phyloP scores from a whole-genome alignment of 53 echinoderm and acorn worm species.

The Luidia sarsii region DNA sequence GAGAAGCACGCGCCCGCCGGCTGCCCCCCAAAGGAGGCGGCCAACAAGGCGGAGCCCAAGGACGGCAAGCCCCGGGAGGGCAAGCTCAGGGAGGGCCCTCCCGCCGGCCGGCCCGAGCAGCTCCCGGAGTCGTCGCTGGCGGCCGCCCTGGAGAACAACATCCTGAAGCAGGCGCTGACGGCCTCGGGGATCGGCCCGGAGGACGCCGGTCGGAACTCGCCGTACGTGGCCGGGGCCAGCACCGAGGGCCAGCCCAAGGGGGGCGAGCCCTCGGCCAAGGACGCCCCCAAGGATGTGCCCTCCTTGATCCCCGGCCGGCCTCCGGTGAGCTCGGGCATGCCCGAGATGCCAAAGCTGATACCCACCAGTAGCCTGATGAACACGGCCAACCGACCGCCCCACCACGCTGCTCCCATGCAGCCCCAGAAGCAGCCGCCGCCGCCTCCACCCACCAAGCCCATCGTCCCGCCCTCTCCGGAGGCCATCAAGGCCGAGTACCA shows the following conservation, averaged over 20 bases:
- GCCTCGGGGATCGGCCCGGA: conserved; percentile 77
- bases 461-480: conserved; percentile 53
- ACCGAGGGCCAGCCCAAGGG: conserved; percentile 47
- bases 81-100: conserved; percentile 8
- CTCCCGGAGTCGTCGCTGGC: conserved; percentile 30
- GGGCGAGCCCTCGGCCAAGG: conserved; percentile 51
- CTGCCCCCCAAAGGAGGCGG: conserved; percentile 55
- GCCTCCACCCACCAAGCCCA: conserved; percentile 53
- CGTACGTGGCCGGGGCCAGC: conserved; percentile 36
- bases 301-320: conserved; percentile 46
- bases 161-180: conserved; percentile 93
- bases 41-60: conserved; percentile 43
- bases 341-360: conserved; percentile 96
- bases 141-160: conserved; percentile 85
- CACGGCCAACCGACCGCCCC: conserved; percentile 53
- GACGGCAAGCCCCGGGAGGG: conserved; percentile 31
- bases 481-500: conserved; percentile 49
- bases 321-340: conserved; percentile 59
- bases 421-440: conserved; percentile 46
- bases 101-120: conserved; percentile 16
- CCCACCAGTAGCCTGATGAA: conserved; percentile 82
- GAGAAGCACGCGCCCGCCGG: conserved; percentile 58
- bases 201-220: conserved; percentile 67
- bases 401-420: conserved; percentile 51
- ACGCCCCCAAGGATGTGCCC: conserved; percentile 60